These are phyloP conservation scores for Melanaphis sacchari DNA, from an alignment of 1,140 invertebrate genomes.

Conservation along the genomic window DNA sequence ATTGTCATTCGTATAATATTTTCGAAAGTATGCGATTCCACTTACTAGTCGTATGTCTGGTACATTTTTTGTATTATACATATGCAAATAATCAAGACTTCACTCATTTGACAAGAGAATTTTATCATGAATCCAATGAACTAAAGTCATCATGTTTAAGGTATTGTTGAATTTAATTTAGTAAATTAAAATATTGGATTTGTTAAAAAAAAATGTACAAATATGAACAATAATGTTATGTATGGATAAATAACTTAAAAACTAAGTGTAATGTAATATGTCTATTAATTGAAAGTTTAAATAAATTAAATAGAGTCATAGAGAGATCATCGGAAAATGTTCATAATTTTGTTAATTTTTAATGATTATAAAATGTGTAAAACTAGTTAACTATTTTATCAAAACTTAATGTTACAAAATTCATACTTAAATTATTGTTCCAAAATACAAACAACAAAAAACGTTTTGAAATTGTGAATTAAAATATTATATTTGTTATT, in stretches of 20 bases:
- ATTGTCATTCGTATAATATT: background rate
- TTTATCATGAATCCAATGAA: background rate
- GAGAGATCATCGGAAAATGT: background rate
- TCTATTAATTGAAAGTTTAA: background rate
- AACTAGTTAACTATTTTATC: background rate
- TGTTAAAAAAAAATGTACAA: too few species aligned
- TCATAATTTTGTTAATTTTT: background rate
- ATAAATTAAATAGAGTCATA: background rate
- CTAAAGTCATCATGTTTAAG: conserved; percentile 39
- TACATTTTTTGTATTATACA: background rate
- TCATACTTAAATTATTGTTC: background rate
- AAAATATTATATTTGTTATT: background rate
- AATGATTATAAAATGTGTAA: background rate
- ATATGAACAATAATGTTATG: background rate
- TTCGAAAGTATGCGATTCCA: conserved; percentile 1
- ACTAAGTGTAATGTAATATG: background rate
- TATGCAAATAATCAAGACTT: background rate
- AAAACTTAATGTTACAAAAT: background rate
- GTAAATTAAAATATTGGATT: too few species aligned
- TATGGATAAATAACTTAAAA: background rate
- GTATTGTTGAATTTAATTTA: background rate
- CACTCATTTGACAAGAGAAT: conserved; percentile 40
- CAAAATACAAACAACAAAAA: background rate
- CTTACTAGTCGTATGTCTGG: conserved; percentile 13
- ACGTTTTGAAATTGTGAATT: background rate